Conservation (phyloP, 1,140 invertebrate genomes). For the Oryzaephilus surinamensis region DNA sequence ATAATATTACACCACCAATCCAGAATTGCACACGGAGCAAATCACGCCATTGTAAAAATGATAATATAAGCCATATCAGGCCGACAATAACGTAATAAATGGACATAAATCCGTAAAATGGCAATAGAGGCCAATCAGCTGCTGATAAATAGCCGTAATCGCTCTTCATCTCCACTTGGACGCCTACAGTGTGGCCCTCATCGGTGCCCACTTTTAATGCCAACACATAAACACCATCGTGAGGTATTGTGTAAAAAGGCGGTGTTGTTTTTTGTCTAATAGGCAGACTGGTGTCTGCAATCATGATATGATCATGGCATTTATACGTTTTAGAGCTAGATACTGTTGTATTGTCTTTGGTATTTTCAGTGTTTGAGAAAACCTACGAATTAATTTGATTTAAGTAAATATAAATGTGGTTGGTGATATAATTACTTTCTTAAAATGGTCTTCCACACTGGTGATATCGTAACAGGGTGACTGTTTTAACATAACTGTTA, state of each 20-base stretch:
- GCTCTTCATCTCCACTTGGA: conserved; percentile 54
- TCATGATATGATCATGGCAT: conserved; percentile 27
- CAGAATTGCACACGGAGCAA: conserved; percentile 90
- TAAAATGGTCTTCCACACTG: conserved; percentile 17
- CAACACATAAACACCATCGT: conserved; percentile 47
- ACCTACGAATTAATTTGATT: conserved; percentile 8
- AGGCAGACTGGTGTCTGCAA: conserved; percentile 21
- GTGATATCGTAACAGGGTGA: conserved; percentile 29
- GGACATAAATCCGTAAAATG: conserved; percentile 88
- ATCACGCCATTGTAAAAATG: conserved; percentile 79
- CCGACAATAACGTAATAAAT: conserved; percentile 73
- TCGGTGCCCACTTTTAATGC: conserved; percentile 29
- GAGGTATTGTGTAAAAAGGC: conserved; percentile 35
- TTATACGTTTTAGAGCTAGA: conserved; percentile 15
- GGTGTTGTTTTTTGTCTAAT: conserved; percentile 18
- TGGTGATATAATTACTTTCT: conserved; percentile 19
- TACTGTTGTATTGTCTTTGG: background rate
- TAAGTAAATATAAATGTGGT: background rate
- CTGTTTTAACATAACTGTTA: conserved; percentile 27
- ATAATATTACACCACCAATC: conserved; percentile 81
- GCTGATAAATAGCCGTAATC: conserved; percentile 63
- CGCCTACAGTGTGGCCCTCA: conserved; percentile 38
- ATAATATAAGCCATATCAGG: conserved; percentile 74
- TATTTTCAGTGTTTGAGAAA: conserved; percentile 10
- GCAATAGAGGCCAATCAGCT: conserved; percentile 59